Evolutionary conservation across 2,888 invertebrate genomes (phyloP).

Genomic region (Tetheella fluctuosa): DNA sequence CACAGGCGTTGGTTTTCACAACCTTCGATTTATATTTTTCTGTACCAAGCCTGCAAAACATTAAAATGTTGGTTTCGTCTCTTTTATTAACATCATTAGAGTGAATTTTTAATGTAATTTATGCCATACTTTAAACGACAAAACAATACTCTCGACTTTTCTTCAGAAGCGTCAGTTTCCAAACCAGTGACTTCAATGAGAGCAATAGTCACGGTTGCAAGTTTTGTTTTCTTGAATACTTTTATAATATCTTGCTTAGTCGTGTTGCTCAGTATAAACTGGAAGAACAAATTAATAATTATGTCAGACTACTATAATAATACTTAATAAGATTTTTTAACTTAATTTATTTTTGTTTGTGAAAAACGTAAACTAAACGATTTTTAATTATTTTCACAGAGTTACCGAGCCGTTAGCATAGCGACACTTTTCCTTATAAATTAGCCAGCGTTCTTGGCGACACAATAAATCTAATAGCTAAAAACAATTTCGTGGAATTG

Average conservation of each 20-base stretch:
- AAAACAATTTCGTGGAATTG: conserved; percentile 25
- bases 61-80: background rate
- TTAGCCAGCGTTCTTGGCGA: conserved; percentile 13
- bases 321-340: background rate
- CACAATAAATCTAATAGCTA: conserved; percentile 27
- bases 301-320: background rate
- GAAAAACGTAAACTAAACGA: background rate
- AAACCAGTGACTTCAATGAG: conserved; percentile 95
- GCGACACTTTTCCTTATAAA: conserved; percentile 11
- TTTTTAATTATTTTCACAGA: background rate
- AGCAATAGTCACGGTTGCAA: conserved; percentile 94
- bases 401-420: background rate
- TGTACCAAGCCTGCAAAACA: conserved; percentile 89
- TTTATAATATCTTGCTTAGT: conserved; percentile 51
- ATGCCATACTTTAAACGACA: conserved; percentile 92
- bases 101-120: background rate
- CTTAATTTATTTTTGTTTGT: background rate
- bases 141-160: conserved; percentile 91
- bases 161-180: conserved; percentile 90
- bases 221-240: conserved; percentile 55
- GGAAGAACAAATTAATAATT: conserved; percentile 29
- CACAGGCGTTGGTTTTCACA: conserved; percentile 81
- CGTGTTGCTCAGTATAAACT: conserved; percentile 72
- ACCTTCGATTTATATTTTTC: conserved; percentile 98
- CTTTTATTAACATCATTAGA: background rate